Evolutionary conservation across 92 coral and sea anemone genomes (phyloP).

Genomic region (Desmophyllum pertusum): DNA sequence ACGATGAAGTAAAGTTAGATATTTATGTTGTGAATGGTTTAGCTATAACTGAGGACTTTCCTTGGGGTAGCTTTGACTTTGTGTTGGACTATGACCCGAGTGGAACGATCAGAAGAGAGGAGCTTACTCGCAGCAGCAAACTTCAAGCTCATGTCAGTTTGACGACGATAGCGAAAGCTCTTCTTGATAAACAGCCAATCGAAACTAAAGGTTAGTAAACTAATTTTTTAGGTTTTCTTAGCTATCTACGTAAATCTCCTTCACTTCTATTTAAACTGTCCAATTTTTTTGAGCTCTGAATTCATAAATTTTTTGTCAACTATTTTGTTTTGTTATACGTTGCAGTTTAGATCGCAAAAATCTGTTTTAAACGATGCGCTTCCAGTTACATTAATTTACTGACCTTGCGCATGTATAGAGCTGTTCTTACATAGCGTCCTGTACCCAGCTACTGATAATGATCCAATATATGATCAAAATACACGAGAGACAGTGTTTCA

Average conservation of each 20-base stretch:
- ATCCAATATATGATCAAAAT: too few relatives aligned
- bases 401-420: too few relatives aligned
- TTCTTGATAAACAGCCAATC: neutral
- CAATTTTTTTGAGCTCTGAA: too few relatives aligned
- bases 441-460: too few relatives aligned
- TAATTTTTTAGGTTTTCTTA: neutral
- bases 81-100: conserved; percentile 79
- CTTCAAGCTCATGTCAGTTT: conserved; percentile 52
- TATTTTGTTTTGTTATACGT: too few relatives aligned
- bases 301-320: too few relatives aligned
- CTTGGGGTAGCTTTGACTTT: conserved; percentile 71
- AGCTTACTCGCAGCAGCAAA: conserved; percentile 12
- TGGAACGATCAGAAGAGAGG: conserved; percentile 21
- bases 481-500: too few relatives aligned
- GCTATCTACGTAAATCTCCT: neutral
- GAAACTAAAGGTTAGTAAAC: conserved; percentile 14
- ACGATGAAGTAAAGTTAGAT: conserved; percentile 18
- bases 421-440: too few relatives aligned
- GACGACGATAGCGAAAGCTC: conserved; percentile 25
- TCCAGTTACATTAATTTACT: too few relatives aligned
- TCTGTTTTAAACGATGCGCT: too few relatives aligned
- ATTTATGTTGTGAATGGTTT: conserved; percentile 38
- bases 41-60: conserved; percentile 65
- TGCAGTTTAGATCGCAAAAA: too few relatives aligned
- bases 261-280: neutral